Evolutionary conservation across 2,888 invertebrate genomes (phyloP), one percentile per base, ranked within the genome.

Genomic region (Eupithecia vulgata): DNA sequence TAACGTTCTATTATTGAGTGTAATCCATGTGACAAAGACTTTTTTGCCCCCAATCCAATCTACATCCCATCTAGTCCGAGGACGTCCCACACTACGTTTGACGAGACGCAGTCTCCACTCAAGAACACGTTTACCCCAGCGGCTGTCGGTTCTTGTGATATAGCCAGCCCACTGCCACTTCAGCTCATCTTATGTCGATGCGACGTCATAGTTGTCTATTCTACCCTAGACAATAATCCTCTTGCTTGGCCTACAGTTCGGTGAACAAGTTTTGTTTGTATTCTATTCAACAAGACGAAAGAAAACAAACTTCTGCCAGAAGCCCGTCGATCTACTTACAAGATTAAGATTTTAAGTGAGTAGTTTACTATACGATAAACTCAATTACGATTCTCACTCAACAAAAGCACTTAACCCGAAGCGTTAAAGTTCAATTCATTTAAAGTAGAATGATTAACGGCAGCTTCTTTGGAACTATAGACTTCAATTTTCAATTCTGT

Each of bases 401-500:
- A 70, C 68, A 76, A 69, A 21, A 59, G 59, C 45, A 61, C 30
- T 68, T 68, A 72, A 45, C 40, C 42, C 65, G 2, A 40, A 59
- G 59, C 45, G 45, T 69, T 69, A 61, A 69, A 69, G 61, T 73
- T 66, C 67, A 71, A 67, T 73, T 34, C 1, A 69, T 69, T 69
- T 15, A 34, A 37, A 68, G n/a, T 48, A 37, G 68, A 79, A 78
- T 78, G 77, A 81, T 82, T 76, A 76, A 80, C 76, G 75, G 73
- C 79, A 81, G 75, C 75, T 69, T 75, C 73, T 66, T 76, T 76
- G 67, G 73, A 80, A 79, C 82, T 82, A 87, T 88, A 84, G 85
- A 83, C 88, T 86, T 86, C 87, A 83, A 87, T 87, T 82, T 85
- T 88, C 85, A 88, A 83, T 86, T 81, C 80, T 78, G 82, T 78